These are phyloP conservation scores for Heliangelus exortis DNA, from an alignment of 2,797 vertebrate genomes.

Conservation along the genomic window DNA sequence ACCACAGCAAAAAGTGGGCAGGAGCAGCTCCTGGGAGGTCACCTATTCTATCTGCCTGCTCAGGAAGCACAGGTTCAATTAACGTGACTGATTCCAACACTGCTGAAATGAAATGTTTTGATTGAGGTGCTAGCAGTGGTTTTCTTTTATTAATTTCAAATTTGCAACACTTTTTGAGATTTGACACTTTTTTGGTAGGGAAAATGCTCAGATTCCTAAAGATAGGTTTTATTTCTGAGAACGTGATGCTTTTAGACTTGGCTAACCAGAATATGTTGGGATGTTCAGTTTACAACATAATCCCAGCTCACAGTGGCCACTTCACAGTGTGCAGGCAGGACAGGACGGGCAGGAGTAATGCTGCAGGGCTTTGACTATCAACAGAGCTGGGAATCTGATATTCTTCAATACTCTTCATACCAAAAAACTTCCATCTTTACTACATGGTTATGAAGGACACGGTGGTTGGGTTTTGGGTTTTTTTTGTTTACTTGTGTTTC, in stretches of 20 bases:
- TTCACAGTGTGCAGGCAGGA: background rate
- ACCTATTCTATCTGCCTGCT: background rate
- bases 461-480: too few relatives aligned
- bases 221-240: background rate
- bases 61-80: background rate
- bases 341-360: background rate
- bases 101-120: background rate
- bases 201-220: background rate
- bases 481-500: background rate
- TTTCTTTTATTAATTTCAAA: constrained; percentile 15
- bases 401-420: background rate
- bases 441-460: background rate
- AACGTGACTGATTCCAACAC: background rate
- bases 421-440: background rate
- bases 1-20: background rate
- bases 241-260: background rate
- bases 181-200: background rate
- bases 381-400: background rate
- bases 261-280: background rate
- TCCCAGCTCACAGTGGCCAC: background rate
- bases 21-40: background rate
- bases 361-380: background rate
- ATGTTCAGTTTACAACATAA: background rate
- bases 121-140: background rate
- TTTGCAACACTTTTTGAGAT: background rate